A percentile compares a stretch with the other conserved stretches of the same genome.
These are phyloP conservation scores for Seriola quinqueradiata DNA, from an alignment of 2,113 vertebrate species.

Conservation along the genomic window DNA sequence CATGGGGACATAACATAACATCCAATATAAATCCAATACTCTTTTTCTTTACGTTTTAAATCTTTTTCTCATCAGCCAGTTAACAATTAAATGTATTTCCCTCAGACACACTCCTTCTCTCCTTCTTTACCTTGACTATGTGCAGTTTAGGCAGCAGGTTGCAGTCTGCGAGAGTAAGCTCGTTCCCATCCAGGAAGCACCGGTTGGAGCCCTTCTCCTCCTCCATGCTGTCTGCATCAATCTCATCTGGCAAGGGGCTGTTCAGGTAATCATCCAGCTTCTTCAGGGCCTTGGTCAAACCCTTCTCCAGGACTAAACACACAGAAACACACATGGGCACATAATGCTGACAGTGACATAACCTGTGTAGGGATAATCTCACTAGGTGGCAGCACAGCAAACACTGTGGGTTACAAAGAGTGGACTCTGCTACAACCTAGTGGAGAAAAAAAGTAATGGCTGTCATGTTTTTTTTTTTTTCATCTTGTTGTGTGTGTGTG, in stretches of 20 bases:
- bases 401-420: not conserved
- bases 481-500: constrained; percentile 5
- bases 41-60: not conserved
- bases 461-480: not conserved
- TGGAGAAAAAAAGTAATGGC: constrained; percentile 42
- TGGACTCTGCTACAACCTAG: constrained; percentile 74
- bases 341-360: not conserved
- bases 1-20: not conserved
- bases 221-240: constrained; percentile 88
- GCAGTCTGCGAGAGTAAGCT: constrained; percentile 96
- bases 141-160: constrained; percentile 98
- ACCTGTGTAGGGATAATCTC: not conserved
- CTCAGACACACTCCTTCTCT: constrained; percentile 19
- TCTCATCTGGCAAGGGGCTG: constrained; percentile 92
- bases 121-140: constrained; percentile 92
- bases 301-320: constrained; percentile 89
- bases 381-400: constrained; percentile 71
- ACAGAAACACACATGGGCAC: not conserved
- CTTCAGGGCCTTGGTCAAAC: constrained; percentile 90
- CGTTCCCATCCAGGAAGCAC: constrained; percentile 93
- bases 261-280: constrained; percentile 95
- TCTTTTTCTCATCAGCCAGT: not conserved
- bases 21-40: not conserved
- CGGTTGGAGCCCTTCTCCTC: constrained; percentile 90
- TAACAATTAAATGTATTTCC: not conserved